phyloP scores from a whole-genome alignment of 2,888 invertebrate species.

The Serripes groenlandicus region DNA sequence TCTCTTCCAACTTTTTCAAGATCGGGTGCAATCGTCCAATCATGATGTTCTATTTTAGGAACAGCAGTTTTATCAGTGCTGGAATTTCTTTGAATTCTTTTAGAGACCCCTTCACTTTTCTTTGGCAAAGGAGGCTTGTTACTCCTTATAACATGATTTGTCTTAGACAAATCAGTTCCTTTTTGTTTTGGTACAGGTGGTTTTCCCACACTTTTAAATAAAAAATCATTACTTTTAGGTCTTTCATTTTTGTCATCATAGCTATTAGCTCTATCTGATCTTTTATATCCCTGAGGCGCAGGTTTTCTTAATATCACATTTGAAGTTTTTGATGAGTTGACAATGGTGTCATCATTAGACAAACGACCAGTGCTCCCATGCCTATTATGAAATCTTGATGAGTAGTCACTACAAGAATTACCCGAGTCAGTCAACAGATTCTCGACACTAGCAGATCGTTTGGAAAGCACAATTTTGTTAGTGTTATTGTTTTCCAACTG shows the following conservation, averaged over 20 bases:
- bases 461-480: constrained; percentile 54
- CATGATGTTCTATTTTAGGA: constrained; percentile 59
- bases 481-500: constrained; percentile 60
- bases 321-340: not conserved
- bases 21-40: constrained; percentile 67
- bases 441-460: constrained; percentile 78
- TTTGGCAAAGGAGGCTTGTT: constrained; percentile 53
- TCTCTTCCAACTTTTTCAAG: constrained; percentile 68
- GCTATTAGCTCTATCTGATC: constrained; percentile 26
- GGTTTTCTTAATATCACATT: constrained; percentile 51
- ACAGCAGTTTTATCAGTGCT: constrained; percentile 31
- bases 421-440: constrained; percentile 66
- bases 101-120: constrained; percentile 8
- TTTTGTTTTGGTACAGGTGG: constrained; percentile 31
- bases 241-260: constrained; percentile 22
- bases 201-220: constrained; percentile 22
- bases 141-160: constrained; percentile 39
- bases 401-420: constrained; percentile 7
- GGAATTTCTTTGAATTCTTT: constrained; percentile 29
- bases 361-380: constrained; percentile 19
- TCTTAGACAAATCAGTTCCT: constrained; percentile 25
- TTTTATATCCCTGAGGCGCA: constrained; percentile 26
- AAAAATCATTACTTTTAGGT: constrained; percentile 43
- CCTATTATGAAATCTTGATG: not conserved
- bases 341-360: constrained; percentile 40